Evolutionary conservation across 2,797 vertebrate species (phyloP).

Genomic region (Thunnus albacares): DNA sequence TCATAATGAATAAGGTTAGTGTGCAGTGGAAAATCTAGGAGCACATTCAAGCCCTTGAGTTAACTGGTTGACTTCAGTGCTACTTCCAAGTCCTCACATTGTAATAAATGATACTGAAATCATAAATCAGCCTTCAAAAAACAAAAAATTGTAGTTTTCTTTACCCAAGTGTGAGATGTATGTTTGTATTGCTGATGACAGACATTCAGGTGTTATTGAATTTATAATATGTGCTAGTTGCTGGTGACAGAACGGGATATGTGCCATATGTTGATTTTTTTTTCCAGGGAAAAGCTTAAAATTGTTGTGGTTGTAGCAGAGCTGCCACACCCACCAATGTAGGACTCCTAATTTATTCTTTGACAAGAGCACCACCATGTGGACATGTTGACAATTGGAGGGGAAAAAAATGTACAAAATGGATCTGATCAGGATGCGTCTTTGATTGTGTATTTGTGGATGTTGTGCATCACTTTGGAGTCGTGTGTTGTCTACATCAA

Average conservation of each 20-base stretch:
- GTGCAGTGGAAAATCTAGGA: slow-evolving; percentile 35
- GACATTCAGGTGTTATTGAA: slow-evolving; percentile 23
- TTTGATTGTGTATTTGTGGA: slow-evolving; percentile 46
- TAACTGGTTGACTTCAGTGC: not conserved
- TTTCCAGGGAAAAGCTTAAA: slow-evolving; percentile 62
- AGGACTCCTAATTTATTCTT: slow-evolving; percentile 60
- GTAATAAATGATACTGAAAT: slow-evolving; percentile 41
- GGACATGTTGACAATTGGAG: slow-evolving; percentile 44
- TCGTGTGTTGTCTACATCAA: slow-evolving; percentile 48
- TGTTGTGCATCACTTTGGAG: slow-evolving; percentile 57
- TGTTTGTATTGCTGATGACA: slow-evolving; percentile 32
- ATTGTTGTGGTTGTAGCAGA: slow-evolving; percentile 51
- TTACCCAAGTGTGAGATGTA: slow-evolving; percentile 23
- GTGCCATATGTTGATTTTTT: slow-evolving; percentile 71
- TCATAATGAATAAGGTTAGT: slow-evolving; percentile 63
- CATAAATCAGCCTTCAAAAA: not conserved
- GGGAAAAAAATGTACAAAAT: not conserved
- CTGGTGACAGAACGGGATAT: slow-evolving; percentile 55
- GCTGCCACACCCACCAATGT: slow-evolving; percentile 24
- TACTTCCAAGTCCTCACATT: slow-evolving; percentile 17
- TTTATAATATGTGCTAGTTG: slow-evolving; percentile 41
- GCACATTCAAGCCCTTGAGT: slow-evolving; percentile 40
- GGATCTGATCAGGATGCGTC: slow-evolving; percentile 30
- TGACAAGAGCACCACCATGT: slow-evolving; percentile 72
- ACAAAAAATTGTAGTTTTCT: not conserved